phyloP scores from a whole-genome alignment of 1,140 invertebrate species.

The Armadillidium nasatum region DNA sequence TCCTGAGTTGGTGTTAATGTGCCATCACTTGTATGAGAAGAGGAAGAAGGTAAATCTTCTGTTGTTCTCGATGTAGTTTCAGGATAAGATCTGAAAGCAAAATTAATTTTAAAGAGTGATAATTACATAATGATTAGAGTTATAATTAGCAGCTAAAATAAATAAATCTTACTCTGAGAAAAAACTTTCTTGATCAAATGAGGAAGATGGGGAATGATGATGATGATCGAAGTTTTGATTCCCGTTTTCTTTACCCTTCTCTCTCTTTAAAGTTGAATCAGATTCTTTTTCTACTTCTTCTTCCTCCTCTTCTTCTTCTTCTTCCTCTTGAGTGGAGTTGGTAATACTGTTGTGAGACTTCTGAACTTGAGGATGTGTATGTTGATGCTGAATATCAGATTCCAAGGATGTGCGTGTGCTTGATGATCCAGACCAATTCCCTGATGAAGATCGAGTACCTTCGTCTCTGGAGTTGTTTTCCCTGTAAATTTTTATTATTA shows the following conservation, averaged over 20 bases:
- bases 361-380: not conserved
- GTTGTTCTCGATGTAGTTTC: constrained; percentile 38
- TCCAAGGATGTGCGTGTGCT: constrained; percentile 28
- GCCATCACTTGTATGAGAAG: constrained; percentile 76
- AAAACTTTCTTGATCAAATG: constrained; percentile 12
- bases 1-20: constrained; percentile 75
- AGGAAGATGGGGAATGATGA: no score
- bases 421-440: constrained; percentile 28
- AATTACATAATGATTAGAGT: not conserved
- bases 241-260: not conserved
- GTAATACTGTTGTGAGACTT: not conserved
- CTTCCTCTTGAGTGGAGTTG: not conserved
- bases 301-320: constrained; percentile 3
- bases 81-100: constrained; percentile 31
- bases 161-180: constrained; percentile 9
- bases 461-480: constrained; percentile 22
- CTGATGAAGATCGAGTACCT: constrained; percentile 27
- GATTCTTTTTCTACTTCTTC: not conserved
- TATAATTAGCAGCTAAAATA: not conserved
- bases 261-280: not conserved
- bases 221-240: not conserved
- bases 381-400: constrained; percentile 14
- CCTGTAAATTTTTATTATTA: constrained; percentile 3
- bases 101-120: not conserved
- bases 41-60: constrained; percentile 67